phyloP scores from a whole-genome alignment of 2,888 invertebrate species.

The Dryomyza anilis region DNA sequence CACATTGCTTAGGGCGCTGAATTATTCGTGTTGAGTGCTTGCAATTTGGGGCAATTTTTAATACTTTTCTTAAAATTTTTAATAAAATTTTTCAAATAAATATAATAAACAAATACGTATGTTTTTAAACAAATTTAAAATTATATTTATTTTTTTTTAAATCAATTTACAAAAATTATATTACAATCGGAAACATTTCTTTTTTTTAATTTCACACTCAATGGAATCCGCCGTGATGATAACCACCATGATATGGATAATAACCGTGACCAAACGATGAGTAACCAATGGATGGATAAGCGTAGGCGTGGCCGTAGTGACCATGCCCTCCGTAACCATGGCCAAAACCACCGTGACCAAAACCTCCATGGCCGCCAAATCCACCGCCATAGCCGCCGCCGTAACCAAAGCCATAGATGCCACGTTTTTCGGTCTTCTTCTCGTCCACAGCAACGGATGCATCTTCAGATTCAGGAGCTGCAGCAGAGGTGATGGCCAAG shows the following conservation, averaged over 20 bases:
- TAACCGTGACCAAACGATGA: conserved; percentile 18
- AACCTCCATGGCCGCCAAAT: conserved; percentile 22
- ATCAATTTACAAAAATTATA: conserved; percentile 1
- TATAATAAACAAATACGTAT: not conserved
- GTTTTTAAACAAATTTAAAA: not conserved
- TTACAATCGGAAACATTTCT: not conserved
- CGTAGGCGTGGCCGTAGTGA: conserved; percentile 6
- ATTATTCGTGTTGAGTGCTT: too few species aligned
- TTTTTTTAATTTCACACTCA: not conserved
- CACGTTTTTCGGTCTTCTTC: conserved; percentile 40
- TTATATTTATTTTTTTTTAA: not conserved
- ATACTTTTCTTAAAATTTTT: too few species aligned
- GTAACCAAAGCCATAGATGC: conserved; percentile 40
- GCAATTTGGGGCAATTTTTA: too few species aligned
- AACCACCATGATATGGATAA: conserved; percentile 35
- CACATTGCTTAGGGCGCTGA: too few species aligned
- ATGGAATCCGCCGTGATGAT: conserved; percentile 10
- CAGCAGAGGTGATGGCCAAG: too few species aligned
- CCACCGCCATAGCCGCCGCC: conserved; percentile 22
- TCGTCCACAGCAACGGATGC: conserved; percentile 27
- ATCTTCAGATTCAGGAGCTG: conserved; percentile 30
- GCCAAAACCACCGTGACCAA: conserved; percentile 30
- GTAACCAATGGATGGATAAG: not conserved
- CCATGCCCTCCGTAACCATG: conserved; percentile 14
- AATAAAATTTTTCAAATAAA: not conserved